Conservation (phyloP, 2,113 vertebrate genomes). For the Dissostichus mawsoni region DNA sequence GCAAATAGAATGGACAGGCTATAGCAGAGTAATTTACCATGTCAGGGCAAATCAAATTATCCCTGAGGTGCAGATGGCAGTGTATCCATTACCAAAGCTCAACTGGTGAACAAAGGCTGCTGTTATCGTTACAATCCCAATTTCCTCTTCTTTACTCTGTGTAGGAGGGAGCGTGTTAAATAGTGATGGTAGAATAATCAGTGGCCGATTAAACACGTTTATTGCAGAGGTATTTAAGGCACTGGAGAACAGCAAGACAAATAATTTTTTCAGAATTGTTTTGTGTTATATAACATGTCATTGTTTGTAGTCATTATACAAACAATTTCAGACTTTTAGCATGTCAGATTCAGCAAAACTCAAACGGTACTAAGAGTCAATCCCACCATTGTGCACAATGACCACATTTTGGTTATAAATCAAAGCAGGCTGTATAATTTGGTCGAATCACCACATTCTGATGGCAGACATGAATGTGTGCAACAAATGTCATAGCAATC, state of each 20-base stretch:
- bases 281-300: constrained; percentile 7
- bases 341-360: not conserved
- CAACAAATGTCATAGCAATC: not conserved
- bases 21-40: constrained; percentile 71
- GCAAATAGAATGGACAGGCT: constrained; percentile 71
- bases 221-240: constrained; percentile 58
- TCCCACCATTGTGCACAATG: not conserved
- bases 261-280: not conserved
- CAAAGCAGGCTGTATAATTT: no score
- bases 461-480: not conserved
- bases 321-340: not conserved
- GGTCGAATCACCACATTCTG: no score
- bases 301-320: constrained; percentile 4
- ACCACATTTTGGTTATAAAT: no score
- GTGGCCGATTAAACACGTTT: constrained; percentile 45
- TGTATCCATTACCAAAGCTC: constrained; percentile 65
- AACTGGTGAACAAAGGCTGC: constrained; percentile 46
- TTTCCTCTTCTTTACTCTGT: constrained; percentile 41
- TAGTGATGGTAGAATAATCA: constrained; percentile 46
- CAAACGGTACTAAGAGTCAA: not conserved
- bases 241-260: constrained; percentile 28
- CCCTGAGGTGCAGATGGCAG: constrained; percentile 73
- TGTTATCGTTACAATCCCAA: constrained; percentile 50
- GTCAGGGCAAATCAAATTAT: constrained; percentile 76
- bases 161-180: constrained; percentile 29